A percentile compares a stretch with the other conserved stretches of the same genome.
Evolutionary conservation across 1,140 invertebrate genomes (phyloP).

Genomic region (Archivesica marissinica): DNA sequence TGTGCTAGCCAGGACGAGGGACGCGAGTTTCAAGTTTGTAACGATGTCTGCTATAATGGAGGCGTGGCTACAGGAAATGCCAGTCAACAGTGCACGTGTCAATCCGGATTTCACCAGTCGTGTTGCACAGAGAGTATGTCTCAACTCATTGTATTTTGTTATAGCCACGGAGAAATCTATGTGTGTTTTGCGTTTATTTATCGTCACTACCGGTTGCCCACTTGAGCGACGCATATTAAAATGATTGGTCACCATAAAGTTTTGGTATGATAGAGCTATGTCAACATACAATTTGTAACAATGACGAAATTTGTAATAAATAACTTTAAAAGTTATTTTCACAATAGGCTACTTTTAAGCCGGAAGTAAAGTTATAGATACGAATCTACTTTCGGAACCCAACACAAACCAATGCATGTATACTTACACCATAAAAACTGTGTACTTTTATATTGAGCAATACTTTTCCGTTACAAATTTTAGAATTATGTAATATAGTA

Average conservation of each 20-base stretch:
- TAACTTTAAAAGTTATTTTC: neutral
- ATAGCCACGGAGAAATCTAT: no score
- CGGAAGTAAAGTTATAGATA: neutral
- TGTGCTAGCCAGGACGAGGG: conserved; percentile 32
- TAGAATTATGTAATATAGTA: no score
- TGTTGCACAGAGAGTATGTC: conserved; percentile 22
- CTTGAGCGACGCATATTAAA: no score
- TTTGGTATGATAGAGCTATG: neutral
- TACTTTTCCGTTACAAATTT: no score
- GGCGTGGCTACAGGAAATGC: neutral
- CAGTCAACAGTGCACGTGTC: neutral
- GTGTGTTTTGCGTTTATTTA: no score
- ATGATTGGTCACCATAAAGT: neutral
- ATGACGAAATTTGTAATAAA: neutral
- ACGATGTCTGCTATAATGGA: conserved; percentile 27
- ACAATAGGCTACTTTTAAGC: neutral
- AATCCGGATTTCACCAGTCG: neutral
- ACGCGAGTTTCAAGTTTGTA: neutral
- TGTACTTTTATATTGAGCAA: no score
- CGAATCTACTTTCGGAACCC: no score
- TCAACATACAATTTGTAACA: neutral
- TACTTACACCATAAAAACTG: no score
- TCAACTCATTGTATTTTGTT: no score
- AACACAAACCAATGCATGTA: no score
- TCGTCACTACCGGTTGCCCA: no score